A percentile compares a stretch with the other conserved stretches of the same genome.
Conservation (phyloP, 1,140 invertebrate genomes). For the Sweltsa coloradensis region DNA sequence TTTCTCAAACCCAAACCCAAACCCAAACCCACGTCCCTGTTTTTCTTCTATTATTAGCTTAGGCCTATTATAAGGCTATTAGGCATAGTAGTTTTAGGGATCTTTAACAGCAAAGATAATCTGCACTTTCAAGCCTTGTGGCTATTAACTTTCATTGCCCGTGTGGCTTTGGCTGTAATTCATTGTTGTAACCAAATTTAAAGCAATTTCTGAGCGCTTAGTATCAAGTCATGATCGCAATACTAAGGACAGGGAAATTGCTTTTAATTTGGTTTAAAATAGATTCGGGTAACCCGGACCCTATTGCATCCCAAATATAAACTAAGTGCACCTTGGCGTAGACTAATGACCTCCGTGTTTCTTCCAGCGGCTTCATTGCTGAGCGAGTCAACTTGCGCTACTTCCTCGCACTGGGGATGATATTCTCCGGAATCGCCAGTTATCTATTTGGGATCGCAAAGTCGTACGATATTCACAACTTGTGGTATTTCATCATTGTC, state of each 20-base stretch:
- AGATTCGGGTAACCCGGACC: too few species aligned
- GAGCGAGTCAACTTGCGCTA: slow-evolving; percentile 85
- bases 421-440: slow-evolving; percentile 74
- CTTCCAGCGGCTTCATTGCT: slow-evolving; percentile 70
- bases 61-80: not conserved
- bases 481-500: slow-evolving; percentile 75
- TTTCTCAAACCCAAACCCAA: not conserved
- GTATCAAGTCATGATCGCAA: too few species aligned
- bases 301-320: too few species aligned
- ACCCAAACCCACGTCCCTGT: not conserved
- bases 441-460: slow-evolving; percentile 84
- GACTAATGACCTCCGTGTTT: too few species aligned
- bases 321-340: too few species aligned
- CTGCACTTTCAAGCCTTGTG: not conserved
- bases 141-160: not conserved
- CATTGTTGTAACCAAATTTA: too few species aligned
- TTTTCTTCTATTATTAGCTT: not conserved
- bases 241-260: too few species aligned
- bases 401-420: slow-evolving; percentile 83
- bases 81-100: not conserved
- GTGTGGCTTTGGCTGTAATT: too few species aligned
- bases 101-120: not conserved
- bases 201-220: too few species aligned
- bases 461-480: slow-evolving; percentile 66
- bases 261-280: too few species aligned